These are phyloP conservation scores for Andricus quercusramuli DNA, from an alignment of 2,888 invertebrate genomes.

Conservation along the genomic window DNA sequence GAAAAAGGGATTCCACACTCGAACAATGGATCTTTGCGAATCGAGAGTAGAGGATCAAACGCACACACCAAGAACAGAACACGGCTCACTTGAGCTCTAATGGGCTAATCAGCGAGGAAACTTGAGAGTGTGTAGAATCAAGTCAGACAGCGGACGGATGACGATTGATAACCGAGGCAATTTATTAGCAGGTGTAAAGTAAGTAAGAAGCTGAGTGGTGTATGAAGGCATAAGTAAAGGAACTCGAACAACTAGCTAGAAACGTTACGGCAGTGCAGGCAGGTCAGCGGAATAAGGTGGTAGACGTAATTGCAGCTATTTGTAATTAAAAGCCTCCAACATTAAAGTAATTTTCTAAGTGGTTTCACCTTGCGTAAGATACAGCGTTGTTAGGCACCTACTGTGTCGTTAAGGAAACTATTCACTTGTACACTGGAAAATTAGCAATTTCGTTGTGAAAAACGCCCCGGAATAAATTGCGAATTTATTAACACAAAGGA, in stretches of 20 bases:
- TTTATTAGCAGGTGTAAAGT: conserved; percentile 13
- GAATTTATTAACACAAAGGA: not conserved
- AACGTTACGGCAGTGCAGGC: conserved; percentile 4
- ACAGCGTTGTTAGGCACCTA: conserved; percentile 3
- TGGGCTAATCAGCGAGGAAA: conserved; percentile 46
- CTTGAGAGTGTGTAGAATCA: not conserved
- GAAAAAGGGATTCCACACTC: conserved; percentile 43
- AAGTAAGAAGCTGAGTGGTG: not conserved
- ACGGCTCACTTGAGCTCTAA: conserved; percentile 44
- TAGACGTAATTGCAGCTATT: conserved; percentile 26
- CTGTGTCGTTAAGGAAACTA: conserved; percentile 14
- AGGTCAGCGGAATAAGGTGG: not conserved
- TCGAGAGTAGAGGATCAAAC: conserved; percentile 44
- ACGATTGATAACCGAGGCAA: not conserved
- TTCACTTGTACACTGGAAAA: not conserved
- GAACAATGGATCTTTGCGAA: conserved; percentile 51
- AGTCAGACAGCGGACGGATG: not conserved
- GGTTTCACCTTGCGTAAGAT: conserved; percentile 37
- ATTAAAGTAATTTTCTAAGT: conserved; percentile 26
- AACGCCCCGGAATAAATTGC: not conserved
- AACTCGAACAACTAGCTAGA: not conserved
- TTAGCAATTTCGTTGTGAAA: conserved; percentile 9
- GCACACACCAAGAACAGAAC: conserved; percentile 41
- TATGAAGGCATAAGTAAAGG: not conserved
- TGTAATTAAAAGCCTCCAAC: conserved; percentile 33